Base-by-base conservation (phyloP, 1,140 invertebrate species). In the Bombus turneri region DNA sequence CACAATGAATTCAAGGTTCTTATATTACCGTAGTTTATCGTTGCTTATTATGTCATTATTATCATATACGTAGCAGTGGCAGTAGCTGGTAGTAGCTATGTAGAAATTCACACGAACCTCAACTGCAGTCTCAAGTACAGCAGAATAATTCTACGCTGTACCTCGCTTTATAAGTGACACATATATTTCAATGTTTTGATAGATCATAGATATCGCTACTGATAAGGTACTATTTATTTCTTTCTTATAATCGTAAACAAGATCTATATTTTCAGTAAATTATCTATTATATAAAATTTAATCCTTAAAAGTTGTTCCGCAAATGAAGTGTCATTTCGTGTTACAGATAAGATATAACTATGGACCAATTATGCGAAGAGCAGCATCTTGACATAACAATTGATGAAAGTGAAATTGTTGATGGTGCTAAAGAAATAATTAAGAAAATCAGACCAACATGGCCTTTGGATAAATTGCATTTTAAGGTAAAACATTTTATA, bases 391-490 rank as follows among this genome's bases (percentile, higher is more conserved):
- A 95, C 84, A 88, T 96, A 86, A 95, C 92, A 72, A 94, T 96
- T 91, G 93, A 94, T 87, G 96, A 96, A 91, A 94, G 95, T 92
- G 92, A 96, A 89, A 94, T 96, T 85, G 94, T 95, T 59, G 91
- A 94, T 86, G 96, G 95, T 88, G 96, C 96, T 76, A 95, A 93
- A 87, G 92, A 95, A 88, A 91, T 96, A 90, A 93, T 96, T 87
- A 95, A 95, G 89, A 94, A 91, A 64, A 95, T 96, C 81, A 95
- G 96, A 87, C 95, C 96, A 72, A 88, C 92, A n/a, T 96, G 96
- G 96, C 92, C 95, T 62, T 87, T 94, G 68, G 93, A 94, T 90
- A 92, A 95, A 86, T 89, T 96, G 77, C 90, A 95, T 86, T 95
- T 95, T 87, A 96, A 96, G 95, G 96, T 96, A 94, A 89, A 72